phyloP scores from a whole-genome alignment of 64 coral and sea anemone genomes.

The Acropora tenuis region DNA sequence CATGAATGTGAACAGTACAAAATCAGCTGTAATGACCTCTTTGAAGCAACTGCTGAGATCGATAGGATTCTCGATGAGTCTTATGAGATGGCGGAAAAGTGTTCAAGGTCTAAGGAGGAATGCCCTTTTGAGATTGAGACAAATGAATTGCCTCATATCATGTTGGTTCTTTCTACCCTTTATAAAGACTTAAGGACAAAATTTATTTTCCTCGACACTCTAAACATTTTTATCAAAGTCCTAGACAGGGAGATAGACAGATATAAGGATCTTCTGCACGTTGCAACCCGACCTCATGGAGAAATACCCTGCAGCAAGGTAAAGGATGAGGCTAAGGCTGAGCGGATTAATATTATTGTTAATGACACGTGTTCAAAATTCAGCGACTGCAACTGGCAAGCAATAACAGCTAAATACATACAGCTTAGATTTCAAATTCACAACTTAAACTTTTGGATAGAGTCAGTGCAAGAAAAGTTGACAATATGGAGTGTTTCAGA shows the following conservation, averaged over 20 bases:
- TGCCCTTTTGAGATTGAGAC: conserved; percentile 23
- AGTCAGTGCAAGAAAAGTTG: conserved; percentile 8
- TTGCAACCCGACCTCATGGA: too few species aligned
- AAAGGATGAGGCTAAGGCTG: too few species aligned
- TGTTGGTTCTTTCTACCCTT: background rate
- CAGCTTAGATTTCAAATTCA: conserved; percentile 56
- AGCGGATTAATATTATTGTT: too few species aligned
- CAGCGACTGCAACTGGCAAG: conserved; percentile 66
- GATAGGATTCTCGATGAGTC: conserved; percentile 16
- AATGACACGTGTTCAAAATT: too few species aligned
- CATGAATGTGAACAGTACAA: conserved; percentile 3
- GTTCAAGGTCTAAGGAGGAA: background rate
- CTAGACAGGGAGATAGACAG: too few species aligned
- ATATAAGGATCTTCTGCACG: too few species aligned
- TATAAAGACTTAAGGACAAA: background rate
- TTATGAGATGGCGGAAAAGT: background rate
- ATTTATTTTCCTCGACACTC: conserved; percentile 20
- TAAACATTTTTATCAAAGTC: too few species aligned
- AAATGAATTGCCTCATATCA: background rate
- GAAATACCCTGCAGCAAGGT: too few species aligned
- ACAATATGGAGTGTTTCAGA: conserved; percentile 29
- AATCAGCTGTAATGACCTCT: background rate
- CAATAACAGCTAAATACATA: conserved; percentile 50
- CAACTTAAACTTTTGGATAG: conserved; percentile 24
- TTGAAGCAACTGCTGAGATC: conserved; percentile 32